Base-by-base conservation (phyloP, 2,113 vertebrate species). In the Odobenus rosmarus region DNA sequence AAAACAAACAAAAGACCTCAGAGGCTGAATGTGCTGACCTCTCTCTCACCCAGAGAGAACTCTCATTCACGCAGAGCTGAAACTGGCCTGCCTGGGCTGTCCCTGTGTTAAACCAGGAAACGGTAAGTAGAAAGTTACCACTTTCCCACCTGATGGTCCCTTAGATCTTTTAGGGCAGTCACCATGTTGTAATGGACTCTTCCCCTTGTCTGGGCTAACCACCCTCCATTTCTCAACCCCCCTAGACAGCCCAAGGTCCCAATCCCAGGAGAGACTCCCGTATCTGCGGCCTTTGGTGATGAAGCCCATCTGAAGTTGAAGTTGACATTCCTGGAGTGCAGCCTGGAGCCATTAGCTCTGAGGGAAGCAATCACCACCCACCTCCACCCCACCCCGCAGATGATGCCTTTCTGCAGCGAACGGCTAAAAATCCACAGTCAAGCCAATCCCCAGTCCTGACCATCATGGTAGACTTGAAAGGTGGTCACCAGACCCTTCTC, bases 151-250 rank as follows among this genome's bases (percentile, higher is more conserved):
- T 2, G 11, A 42, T 10, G 72, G 49, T 33, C 33, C 19, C 18
- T 83, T 15, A 55, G 42, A 3, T 1, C 74, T 55, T 31, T 24
- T 49, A 3, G n/a, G 67, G 55, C 10, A 51, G 28, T 21, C 0
- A 0, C 46, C 26, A 4, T 33, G 49, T 7, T 19, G 21, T 3
- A 36, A 23, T 0, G 33, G 82, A 18, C 12, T 39, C 51, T n/a
- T 57, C 28, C 23, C 42, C 39, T 55, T 33, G n/a, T 53, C 53
- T 21, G 64, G 24, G 51, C 36, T 42, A 33, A 31, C 51, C 10
- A 23, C 9, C 46, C 15, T 57, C 14, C 5, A 49, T 46, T 31
- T n/a, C 42, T 61, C 86, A 61, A 31, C 13, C 5, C 67, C 23
- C 16, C 23, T 16, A 31, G 11, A 4, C 0, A 62, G 62, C 46